phyloP scores from a whole-genome alignment of 2,797 vertebrate species.

The Chelon labrosus region DNA sequence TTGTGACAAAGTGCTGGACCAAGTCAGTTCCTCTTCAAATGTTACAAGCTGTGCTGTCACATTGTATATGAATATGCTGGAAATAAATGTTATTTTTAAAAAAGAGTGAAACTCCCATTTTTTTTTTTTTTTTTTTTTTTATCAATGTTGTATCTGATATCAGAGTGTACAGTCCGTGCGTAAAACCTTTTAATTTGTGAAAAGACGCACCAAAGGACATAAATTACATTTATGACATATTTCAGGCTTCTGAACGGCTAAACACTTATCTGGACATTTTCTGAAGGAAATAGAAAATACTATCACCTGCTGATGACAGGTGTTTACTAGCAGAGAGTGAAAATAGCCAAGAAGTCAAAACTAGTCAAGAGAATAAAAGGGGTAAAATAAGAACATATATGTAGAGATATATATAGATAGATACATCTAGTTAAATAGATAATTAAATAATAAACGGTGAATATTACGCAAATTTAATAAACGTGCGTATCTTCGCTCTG shows the following conservation, averaged over 20 bases:
- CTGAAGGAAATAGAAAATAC: no score
- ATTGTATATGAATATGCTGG: conserved; percentile 89
- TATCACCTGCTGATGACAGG: no score
- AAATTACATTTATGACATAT: no score
- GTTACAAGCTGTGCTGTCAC: conserved; percentile 88
- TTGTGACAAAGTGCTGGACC: conserved; percentile 83
- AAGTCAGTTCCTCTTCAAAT: conserved; percentile 85
- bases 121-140: conserved; percentile 1
- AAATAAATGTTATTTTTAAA: conserved; percentile 99
- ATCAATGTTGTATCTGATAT: neutral
- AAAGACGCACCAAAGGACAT: neutral
- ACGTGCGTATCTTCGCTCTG: no score
- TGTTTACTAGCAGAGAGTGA: no score
- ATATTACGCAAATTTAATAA: no score
- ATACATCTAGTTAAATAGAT: neutral
- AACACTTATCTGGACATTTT: no score
- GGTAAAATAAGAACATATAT: neutral
- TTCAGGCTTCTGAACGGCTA: no score
- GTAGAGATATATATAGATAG: neutral
- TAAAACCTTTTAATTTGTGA: neutral
- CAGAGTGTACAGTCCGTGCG: neutral
- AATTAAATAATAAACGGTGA: no score
- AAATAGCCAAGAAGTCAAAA: no score
- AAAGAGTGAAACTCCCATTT: conserved; percentile 29
- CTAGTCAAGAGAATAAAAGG: neutral